phyloP scores from a whole-genome alignment of 1,140 invertebrate species.

The Drosophila bifasciata region DNA sequence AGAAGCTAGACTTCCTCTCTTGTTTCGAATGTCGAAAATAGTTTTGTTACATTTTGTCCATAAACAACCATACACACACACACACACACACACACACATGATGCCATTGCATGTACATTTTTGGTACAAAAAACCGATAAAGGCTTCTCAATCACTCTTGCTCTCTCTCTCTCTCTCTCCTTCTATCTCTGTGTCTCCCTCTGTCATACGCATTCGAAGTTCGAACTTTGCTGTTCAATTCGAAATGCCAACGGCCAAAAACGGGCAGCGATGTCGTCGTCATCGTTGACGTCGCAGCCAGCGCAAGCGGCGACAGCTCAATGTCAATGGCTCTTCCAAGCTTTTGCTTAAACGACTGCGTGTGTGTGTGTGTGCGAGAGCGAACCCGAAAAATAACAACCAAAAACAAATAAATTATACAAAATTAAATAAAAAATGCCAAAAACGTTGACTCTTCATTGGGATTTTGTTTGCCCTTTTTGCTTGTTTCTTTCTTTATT shows the following conservation, averaged over 20 bases:
- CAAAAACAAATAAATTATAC: constrained; percentile 52
- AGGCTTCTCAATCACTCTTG: constrained; percentile 25
- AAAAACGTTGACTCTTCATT: constrained; percentile 57
- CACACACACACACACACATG: constrained; percentile 8
- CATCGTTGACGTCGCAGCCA: constrained; percentile 12
- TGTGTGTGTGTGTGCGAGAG: constrained; percentile 21
- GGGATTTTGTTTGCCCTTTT: constrained; percentile 5
- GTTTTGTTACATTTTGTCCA: constrained; percentile 65
- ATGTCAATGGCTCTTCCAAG: constrained; percentile 63
- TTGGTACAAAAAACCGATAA: constrained; percentile 67
- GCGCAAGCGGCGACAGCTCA: constrained; percentile 55
- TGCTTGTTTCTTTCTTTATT: constrained; percentile 9
- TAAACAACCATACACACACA: constrained; percentile 26
- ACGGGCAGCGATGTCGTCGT: constrained; percentile 44
- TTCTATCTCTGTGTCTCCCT: too few relatives aligned
- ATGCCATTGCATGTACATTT: constrained; percentile 62
- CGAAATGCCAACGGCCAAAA: constrained; percentile 73
- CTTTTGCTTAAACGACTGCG: constrained; percentile 26
- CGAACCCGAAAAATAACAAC: constrained; percentile 43
- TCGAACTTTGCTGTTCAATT: constrained; percentile 41
- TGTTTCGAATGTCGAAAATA: constrained; percentile 32
- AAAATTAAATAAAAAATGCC: constrained; percentile 44
- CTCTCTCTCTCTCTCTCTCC: too few relatives aligned
- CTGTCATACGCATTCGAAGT: too few relatives aligned
- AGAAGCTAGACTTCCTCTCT: too few relatives aligned